Percentiles rank a stretch among this genome's conserved stretches.
Conservation (phyloP, 1,140 invertebrate genomes). For the Asobara japonica region DNA sequence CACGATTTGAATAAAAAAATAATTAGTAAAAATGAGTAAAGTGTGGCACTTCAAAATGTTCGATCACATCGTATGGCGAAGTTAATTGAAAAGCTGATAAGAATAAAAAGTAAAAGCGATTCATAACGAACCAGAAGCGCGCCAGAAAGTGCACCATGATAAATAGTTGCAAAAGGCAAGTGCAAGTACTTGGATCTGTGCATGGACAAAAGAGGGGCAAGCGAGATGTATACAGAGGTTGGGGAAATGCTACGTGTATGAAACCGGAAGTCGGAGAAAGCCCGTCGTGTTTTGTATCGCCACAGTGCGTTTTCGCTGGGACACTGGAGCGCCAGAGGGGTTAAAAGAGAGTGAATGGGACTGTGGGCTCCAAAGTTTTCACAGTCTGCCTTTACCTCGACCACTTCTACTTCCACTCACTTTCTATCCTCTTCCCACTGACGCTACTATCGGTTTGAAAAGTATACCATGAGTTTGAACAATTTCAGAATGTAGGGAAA, state of each 20-base stretch:
- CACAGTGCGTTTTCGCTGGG: background rate
- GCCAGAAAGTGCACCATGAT: background rate
- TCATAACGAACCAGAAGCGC: background rate
- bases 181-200: background rate
- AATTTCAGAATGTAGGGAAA: no score
- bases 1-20: no score
- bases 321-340: background rate
- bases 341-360: background rate
- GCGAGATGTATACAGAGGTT: background rate
- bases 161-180: constrained; percentile 1
- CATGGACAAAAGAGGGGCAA: background rate
- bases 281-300: background rate
- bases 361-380: constrained; percentile 27
- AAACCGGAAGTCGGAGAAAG: background rate
- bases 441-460: background rate
- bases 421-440: background rate
- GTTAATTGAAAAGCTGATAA: no score
- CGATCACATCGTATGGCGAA: no score
- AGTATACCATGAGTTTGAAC: no score
- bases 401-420: background rate
- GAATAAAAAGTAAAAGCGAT: no score
- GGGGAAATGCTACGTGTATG: background rate
- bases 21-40: no score
- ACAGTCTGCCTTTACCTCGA: constrained; percentile 4
- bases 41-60: no score